Conservation (phyloP, 2,888 invertebrate genomes). For the Ditylenchus weischeri region DNA sequence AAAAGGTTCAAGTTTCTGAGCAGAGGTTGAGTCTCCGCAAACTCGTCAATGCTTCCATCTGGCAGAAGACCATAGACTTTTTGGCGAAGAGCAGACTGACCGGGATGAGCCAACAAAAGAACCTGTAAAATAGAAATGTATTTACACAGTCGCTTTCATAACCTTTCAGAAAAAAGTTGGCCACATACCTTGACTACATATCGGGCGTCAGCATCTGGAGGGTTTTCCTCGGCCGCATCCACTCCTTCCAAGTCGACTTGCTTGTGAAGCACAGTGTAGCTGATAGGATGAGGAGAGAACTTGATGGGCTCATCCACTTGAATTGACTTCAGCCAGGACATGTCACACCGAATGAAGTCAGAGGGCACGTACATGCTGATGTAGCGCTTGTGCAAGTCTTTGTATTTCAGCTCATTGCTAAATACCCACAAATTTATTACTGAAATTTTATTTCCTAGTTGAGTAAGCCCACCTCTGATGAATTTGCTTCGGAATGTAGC, state of each 20-base stretch:
- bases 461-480: too few species aligned
- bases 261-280: conserved; percentile 82
- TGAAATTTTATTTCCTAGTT: too few species aligned
- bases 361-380: conserved; percentile 87
- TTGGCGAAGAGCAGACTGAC: conserved; percentile 78
- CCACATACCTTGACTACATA: conserved; percentile 78
- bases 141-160: too few species aligned
- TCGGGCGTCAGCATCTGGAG: conserved; percentile 83
- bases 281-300: conserved; percentile 66
- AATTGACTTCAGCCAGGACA: conserved; percentile 85
- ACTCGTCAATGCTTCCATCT: conserved; percentile 55
- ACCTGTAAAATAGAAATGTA: conserved; percentile 58
- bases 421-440: conserved; percentile 64
- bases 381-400: conserved; percentile 76
- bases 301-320: conserved; percentile 80
- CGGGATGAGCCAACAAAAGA: conserved; percentile 83
- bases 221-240: conserved; percentile 70
- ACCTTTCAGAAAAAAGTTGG: too few species aligned
- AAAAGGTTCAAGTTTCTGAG: conserved; percentile 48
- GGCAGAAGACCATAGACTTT: conserved; percentile 62
- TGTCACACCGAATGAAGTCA: conserved; percentile 82
- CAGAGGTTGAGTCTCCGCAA: conserved; percentile 43
- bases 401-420: conserved; percentile 25
- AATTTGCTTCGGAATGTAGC: conserved; percentile 75
- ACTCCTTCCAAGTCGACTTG: conserved; percentile 70